Evolutionary conservation across 2,797 vertebrate genomes (phyloP), one percentile per base, ranked within the genome.

Genomic region (Mycteria americana): DNA sequence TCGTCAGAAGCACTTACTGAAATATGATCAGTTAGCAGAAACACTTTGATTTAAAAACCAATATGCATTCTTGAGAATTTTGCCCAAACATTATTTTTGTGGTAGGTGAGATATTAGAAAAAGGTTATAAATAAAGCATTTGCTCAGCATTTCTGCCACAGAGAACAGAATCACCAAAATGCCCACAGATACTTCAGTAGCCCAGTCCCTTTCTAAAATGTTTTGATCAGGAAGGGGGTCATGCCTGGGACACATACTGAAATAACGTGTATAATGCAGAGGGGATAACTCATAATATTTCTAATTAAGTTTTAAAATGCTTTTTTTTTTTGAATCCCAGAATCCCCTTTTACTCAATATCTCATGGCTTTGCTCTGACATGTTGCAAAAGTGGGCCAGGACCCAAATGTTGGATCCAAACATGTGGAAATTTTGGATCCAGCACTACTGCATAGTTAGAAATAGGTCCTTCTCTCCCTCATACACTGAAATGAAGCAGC

Each of bases 391-490:
- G 27, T 30, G 22, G 35, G 88, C 81, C 43, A 43, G 54, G 46
- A 88, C 33, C 35, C 86, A 92, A 75, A 78, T 21, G 27, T 9
- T 81, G 57, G n/a, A 90, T 96, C 90, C 93, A 95, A 95, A 92
- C 94, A 91, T 51, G 62, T 84, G 96, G 83, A 81, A 93, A 94
- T 77, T 75, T 87, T 96, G 94, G 92, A 94, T 76, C 45, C 74
- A 73, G 70, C 81, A 48, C 39, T 77, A 68, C 48, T 76, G 33
- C 27, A 8, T 43, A 56, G 65, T 86, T 83, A 94, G 80, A 62
- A 92, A 74, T 33, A 74, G 50, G 37, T 33, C 10, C 21, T 92
- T 84, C 33, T 78, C 51, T 91, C 77, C 35, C 56, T 62, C 51
- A 62, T 45, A 65, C 31, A 62, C 13, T 87, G 91, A 95, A 79